These are phyloP conservation scores for Chamaetylas fuelleborni DNA, from an alignment of 2,113 vertebrate genomes.

Conservation along the genomic window DNA sequence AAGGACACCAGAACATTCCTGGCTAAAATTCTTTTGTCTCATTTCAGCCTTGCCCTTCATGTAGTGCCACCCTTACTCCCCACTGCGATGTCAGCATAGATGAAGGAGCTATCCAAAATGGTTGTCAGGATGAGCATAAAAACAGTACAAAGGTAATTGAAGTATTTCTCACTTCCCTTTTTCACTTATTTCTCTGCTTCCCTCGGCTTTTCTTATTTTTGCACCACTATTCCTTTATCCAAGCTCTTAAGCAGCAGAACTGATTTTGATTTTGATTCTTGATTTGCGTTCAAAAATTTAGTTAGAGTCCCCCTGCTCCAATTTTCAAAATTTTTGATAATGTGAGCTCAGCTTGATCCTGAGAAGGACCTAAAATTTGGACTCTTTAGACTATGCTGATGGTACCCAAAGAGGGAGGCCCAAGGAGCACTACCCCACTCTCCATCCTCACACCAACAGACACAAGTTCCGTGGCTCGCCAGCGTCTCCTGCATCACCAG, in stretches of 20 bases:
- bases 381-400: background rate
- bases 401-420: background rate
- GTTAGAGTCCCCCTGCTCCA: background rate
- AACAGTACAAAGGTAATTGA: slow-evolving; percentile 80
- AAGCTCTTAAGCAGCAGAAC: background rate
- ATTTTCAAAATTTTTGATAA: background rate
- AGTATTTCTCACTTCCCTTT: background rate
- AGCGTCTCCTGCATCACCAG: fast-evolving
- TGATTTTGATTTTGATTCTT: background rate
- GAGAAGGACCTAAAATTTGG: background rate
- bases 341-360: background rate
- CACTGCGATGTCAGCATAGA: slow-evolving; percentile 75
- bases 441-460: background rate
- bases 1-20: background rate
- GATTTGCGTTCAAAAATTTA: background rate
- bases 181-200: background rate
- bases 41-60: slow-evolving; percentile 84
- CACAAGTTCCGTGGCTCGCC: background rate
- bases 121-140: slow-evolving; percentile 86
- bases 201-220: background rate
- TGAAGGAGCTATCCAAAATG: slow-evolving; percentile 79
- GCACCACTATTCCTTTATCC: background rate
- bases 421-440: fast-evolving
- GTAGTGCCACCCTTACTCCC: slow-evolving; percentile 76
- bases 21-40: slow-evolving; percentile 51